Evolutionary conservation across 2,797 vertebrate species (phyloP), one percentile per base, ranked within the genome.

Genomic region (Echiichthys vipera): DNA sequence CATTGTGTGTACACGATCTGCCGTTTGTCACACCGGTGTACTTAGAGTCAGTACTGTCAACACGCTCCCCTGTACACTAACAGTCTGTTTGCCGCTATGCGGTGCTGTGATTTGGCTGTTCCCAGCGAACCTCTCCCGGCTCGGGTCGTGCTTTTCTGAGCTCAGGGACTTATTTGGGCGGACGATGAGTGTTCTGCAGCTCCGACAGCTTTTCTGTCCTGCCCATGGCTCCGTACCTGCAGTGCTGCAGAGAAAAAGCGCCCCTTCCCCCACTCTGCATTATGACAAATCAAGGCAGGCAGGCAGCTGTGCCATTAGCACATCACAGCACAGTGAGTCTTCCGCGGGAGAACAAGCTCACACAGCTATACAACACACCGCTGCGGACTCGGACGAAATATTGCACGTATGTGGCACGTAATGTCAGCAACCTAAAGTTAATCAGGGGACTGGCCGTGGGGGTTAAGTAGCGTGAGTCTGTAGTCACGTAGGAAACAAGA

Each of bases 251-350:
- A 95, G 93, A 87, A 91, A 61, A 92, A 76, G 88, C 90, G 78
- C 90, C 91, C 93, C 93, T 93, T 93, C 94, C 94, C 93, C 94
- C 94, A 93, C 94, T 94, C 94, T 96, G 95, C 95, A 96, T 96
- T 96, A 96, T 96, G 95, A 96, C 95, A 96, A 95, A 96, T 95
- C 95, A 95, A 95, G 94, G 94, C 94, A 94, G 93, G 95, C 94
- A 93, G 94, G 94, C 95, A 94, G 94, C 93, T 92, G 92, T 93
- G 89, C 94, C 91, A 91, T 92, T 93, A 93, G 91, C 90, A 92
- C 89, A 92, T 92, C 91, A 93, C 75, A 91, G 93, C 91, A 87
- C 88, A 85, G 81, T 54, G 85, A 90, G 85, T 87, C 82, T 86
- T 90, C 87, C 80, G 67, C 47, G 78, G 71, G 70, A 87, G 84